Percentiles rank a stretch among this genome's conserved stretches.
Evolutionary conservation across 1,140 invertebrate species (phyloP).

Genomic region (Matsumurasca onukii): DNA sequence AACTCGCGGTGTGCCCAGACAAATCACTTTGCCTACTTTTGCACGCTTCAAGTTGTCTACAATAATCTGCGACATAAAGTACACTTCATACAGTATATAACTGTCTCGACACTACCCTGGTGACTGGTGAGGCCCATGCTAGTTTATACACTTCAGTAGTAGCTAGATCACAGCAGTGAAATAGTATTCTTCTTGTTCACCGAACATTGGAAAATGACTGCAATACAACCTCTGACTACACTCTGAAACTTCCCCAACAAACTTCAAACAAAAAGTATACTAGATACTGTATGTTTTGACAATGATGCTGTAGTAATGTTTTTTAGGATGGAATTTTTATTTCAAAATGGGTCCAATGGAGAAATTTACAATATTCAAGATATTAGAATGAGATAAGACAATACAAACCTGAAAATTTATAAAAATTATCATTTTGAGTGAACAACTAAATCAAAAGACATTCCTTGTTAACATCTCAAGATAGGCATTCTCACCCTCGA

Average conservation of each 20-base stretch:
- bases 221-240: no score
- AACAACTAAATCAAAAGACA: not conserved
- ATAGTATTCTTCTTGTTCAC: not conserved
- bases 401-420: not conserved
- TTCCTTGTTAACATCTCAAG: not conserved
- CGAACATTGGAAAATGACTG: no score
- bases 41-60: constrained; percentile 55
- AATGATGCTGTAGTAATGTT: no score
- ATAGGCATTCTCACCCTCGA: not conserved
- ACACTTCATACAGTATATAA: no score
- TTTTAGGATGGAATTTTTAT: no score
- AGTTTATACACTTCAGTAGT: not conserved
- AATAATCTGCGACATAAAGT: constrained; percentile 50
- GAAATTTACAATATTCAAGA: not conserved
- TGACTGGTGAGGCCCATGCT: not conserved
- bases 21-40: constrained; percentile 66
- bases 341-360: no score
- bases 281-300: no score
- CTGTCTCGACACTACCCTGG: not conserved
- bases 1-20: constrained; percentile 75
- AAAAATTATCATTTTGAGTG: not conserved
- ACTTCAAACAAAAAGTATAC: no score
- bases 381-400: not conserved
- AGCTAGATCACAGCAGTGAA: not conserved
- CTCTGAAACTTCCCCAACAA: no score